Evolutionary conservation across 2,113 vertebrate species (phyloP), one percentile per base, ranked within the genome.

Genomic region (Poicephalus meyeri): DNA sequence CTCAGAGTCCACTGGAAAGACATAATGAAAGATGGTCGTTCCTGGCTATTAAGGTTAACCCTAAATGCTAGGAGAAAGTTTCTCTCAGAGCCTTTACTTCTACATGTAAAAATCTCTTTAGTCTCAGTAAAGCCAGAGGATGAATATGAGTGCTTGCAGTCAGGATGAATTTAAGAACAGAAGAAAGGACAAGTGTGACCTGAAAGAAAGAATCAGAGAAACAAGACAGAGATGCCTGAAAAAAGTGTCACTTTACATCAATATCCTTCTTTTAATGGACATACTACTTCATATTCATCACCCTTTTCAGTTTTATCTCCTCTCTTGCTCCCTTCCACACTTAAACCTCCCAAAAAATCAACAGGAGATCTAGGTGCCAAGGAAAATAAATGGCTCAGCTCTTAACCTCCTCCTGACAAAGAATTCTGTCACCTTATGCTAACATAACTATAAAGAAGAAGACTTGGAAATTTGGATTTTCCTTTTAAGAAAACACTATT

Each of bases 1-100:
- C 50, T 93, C 41, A 0, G 46, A 21, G 5, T 86, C 66, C 41
- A 37, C 95, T 96, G 89, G 61, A 90, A 95, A 94, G 65, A 53
- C 3, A 23, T 16, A 64, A 87, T 5, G 9, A 61, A 79, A 74
- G 90, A 72, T 80, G 19, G 29, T 60, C 10, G 8, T 25, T 77
- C 39, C 37, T 60, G 42, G 16, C 10, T 44, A 79, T 81, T 88
- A 25, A 55, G n/a, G n/a, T 56, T 90, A 80, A 58, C 5, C 11
- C 31, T 44, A 37, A 33, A 25, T 35, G 5, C 7, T 29, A 61
- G 37, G n/a, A 29, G 26, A 42, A 69, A 61, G 21, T 58, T 80
- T 69, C 31, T 50, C 29, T 49, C n/a, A 29, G 11, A 70, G 26
- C 8, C 39, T 60, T 35, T 71, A 71, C 50, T 80, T 83, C 17